Conservation (phyloP, 2,888 invertebrate genomes). For the Bugula neritina region DNA sequence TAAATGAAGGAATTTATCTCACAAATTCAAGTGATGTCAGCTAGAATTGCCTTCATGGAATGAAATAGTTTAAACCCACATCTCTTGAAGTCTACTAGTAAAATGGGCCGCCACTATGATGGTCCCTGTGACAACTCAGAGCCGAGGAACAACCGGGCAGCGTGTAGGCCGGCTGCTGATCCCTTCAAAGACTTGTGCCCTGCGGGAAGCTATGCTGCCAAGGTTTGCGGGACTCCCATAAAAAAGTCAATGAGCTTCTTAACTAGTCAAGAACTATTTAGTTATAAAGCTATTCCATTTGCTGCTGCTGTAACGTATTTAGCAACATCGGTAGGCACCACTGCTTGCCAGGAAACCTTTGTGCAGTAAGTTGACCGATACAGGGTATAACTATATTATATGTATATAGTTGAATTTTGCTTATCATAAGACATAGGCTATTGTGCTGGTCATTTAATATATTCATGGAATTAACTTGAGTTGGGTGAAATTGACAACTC, state of each 20-base stretch:
- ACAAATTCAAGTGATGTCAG: too few species aligned
- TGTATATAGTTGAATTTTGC: too few species aligned
- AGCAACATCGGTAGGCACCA: not conserved
- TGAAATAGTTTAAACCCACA: too few species aligned
- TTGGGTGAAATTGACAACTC: too few species aligned
- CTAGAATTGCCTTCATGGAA: too few species aligned
- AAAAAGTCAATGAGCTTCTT: constrained; percentile 19
- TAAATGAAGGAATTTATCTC: too few species aligned
- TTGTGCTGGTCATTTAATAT: too few species aligned
- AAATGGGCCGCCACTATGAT: not conserved
- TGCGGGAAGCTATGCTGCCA: not conserved
- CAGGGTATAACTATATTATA: too few species aligned
- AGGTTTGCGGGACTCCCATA: not conserved
- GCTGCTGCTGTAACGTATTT: not conserved
- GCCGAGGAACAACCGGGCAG: not conserved
- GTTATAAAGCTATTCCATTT: constrained; percentile 19
- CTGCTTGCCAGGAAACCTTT: constrained; percentile 4
- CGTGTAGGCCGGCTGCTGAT: not conserved
- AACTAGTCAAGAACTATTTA: constrained; percentile 10
- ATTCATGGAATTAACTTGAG: too few species aligned
- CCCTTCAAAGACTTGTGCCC: not conserved
- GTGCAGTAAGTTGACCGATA: constrained; percentile 11
- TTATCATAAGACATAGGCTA: too few species aligned
- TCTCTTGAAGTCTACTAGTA: too few species aligned
- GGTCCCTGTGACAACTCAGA: not conserved